These are phyloP conservation scores for Papilio dardanus DNA, from an alignment of 1,140 invertebrate genomes.

Conservation along the genomic window DNA sequence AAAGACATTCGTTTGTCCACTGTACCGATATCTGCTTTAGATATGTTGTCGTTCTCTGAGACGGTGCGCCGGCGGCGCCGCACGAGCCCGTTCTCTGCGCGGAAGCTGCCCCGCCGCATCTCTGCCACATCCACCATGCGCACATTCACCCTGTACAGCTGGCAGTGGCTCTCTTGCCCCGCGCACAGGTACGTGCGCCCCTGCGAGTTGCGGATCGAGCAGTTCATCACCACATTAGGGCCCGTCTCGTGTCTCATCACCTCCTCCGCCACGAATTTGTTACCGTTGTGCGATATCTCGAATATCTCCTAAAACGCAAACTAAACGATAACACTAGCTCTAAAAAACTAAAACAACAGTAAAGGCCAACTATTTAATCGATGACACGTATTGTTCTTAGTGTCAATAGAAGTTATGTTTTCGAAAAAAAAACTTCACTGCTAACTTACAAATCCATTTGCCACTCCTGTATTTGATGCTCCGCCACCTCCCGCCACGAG, in stretches of 20 bases:
- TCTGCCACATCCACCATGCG: constrained; percentile 83
- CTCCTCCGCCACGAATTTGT: constrained; percentile 91
- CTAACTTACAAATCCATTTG: constrained; percentile 95
- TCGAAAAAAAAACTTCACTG: constrained; percentile 30
- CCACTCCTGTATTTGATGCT: constrained; percentile 96
- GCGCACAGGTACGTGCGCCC: constrained; percentile 90
- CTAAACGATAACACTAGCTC: not conserved
- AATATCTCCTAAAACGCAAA: constrained; percentile 91
- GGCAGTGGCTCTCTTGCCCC: constrained; percentile 95
- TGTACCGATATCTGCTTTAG: constrained; percentile 75
- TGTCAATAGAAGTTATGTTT: constrained; percentile 45
- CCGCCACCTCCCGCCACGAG: constrained; percentile 97
- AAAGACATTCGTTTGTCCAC: constrained; percentile 87
- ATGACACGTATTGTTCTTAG: constrained; percentile 58
- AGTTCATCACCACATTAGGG: constrained; percentile 95
- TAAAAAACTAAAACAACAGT: constrained; percentile 29
- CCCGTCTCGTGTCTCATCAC: constrained; percentile 94
- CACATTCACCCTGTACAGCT: constrained; percentile 92
- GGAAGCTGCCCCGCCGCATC: constrained; percentile 75
- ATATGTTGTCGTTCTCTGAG: constrained; percentile 75
- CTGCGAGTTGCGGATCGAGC: constrained; percentile 84
- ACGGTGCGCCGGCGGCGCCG: constrained; percentile 70
- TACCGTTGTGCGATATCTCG: constrained; percentile 92
- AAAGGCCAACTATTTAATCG: constrained; percentile 43
- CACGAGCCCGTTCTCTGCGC: constrained; percentile 78